Conservation (phyloP, 2,888 invertebrate genomes). For the Crossocerus cetratus region DNA sequence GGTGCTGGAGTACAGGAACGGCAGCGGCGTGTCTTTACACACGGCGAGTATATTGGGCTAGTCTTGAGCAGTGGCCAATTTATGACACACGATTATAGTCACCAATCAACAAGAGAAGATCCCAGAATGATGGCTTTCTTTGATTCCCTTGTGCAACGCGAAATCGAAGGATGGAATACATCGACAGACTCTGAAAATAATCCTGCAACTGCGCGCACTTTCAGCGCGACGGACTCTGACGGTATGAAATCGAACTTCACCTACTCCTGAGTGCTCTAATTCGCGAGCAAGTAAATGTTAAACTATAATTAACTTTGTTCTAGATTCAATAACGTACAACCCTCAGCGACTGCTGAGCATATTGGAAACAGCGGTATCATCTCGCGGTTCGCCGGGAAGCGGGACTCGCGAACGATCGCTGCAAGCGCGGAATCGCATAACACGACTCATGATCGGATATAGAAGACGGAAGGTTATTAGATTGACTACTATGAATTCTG, state of each 20-base stretch:
- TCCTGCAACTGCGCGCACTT: constrained; percentile 72
- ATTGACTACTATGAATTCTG: constrained; percentile 77
- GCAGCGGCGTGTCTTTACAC: constrained; percentile 84
- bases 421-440: constrained; percentile 83
- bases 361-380: constrained; percentile 59
- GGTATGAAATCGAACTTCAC: constrained; percentile 51
- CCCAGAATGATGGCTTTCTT: constrained; percentile 98
- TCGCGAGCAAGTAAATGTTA: not conserved
- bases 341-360: constrained; percentile 66
- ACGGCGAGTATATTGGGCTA: constrained; percentile 90
- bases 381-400: constrained; percentile 55
- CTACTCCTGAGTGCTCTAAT: not conserved
- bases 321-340: constrained; percentile 66
- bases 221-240: constrained; percentile 75
- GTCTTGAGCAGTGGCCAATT: constrained; percentile 89
- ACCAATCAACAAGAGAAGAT: constrained; percentile 92
- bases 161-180: constrained; percentile 87
- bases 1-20: constrained; percentile 72
- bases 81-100: constrained; percentile 92
- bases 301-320: constrained; percentile 8
- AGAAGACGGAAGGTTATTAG: constrained; percentile 84
- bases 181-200: constrained; percentile 78
- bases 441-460: constrained; percentile 85
- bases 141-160: constrained; percentile 93
- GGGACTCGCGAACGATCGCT: constrained; percentile 66